Percentiles rank a stretch among this genome's conserved stretches.
Evolutionary conservation across 2,888 invertebrate species (phyloP).

Genomic region (Leptinotarsa haldemani): DNA sequence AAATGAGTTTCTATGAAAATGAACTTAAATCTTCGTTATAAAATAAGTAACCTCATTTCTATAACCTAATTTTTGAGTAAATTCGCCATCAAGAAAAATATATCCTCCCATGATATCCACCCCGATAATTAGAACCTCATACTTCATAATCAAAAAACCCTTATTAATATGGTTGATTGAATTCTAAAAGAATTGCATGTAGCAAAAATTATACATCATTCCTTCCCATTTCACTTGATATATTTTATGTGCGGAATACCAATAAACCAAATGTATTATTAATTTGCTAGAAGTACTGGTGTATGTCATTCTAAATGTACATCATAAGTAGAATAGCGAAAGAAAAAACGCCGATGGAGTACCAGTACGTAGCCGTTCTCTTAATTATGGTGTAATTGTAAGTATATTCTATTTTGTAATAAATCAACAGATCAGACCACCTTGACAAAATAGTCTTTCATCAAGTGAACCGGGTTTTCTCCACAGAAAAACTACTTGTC

Average conservation of each 20-base stretch:
- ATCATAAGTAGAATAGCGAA: slow-evolving; percentile 36
- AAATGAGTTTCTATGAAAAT: too few relatives aligned
- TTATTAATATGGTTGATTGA: slow-evolving; percentile 13
- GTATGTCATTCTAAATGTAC: slow-evolving; percentile 46
- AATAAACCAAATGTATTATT: slow-evolving; percentile 43
- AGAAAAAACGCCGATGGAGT: slow-evolving; percentile 20
- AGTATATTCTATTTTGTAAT: slow-evolving; percentile 47
- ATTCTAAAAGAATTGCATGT: slow-evolving; percentile 8
- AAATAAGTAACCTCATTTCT: too few relatives aligned
- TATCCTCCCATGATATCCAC: too few relatives aligned
- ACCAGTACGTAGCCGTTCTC: slow-evolving; percentile 28
- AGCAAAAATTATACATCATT: slow-evolving; percentile 28
- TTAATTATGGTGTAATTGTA: slow-evolving; percentile 54
- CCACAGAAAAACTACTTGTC: not conserved
- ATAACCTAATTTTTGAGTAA: too few relatives aligned
- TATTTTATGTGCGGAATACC: slow-evolving; percentile 32
- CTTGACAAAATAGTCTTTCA: slow-evolving; percentile 42
- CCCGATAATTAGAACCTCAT: not conserved
- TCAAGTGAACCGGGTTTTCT: slow-evolving; percentile 19
- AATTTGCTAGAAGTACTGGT: slow-evolving; percentile 42
- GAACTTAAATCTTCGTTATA: too few relatives aligned
- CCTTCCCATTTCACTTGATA: slow-evolving; percentile 34
- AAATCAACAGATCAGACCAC: slow-evolving; percentile 53
- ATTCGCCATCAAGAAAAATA: too few relatives aligned
- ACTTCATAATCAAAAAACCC: not conserved